phyloP scores from a whole-genome alignment of 1,140 invertebrate species.

The Drosophila arizonae region DNA sequence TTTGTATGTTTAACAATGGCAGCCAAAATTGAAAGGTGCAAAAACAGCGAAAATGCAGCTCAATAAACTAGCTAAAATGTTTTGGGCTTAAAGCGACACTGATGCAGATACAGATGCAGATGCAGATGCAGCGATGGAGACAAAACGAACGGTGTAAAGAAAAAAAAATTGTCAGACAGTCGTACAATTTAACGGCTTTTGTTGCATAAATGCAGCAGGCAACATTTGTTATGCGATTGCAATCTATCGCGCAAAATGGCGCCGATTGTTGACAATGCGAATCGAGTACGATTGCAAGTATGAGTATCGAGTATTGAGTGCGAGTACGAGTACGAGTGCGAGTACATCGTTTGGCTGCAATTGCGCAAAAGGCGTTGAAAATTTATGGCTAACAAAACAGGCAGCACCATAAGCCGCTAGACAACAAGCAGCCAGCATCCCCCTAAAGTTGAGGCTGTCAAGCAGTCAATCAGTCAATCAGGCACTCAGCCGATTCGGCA shows the following conservation, averaged over 20 bases:
- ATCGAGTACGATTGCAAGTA: conserved; percentile 38
- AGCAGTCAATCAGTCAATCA: conserved; percentile 42
- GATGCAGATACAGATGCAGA: conserved; percentile 18
- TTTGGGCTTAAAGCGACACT: conserved; percentile 41
- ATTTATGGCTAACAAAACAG: conserved; percentile 56
- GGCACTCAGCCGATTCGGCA: conserved; percentile 54
- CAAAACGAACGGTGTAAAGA: conserved; percentile 41
- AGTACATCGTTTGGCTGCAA: conserved; percentile 5
- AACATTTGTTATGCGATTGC: conserved; percentile 80
- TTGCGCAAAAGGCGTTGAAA: conserved; percentile 67
- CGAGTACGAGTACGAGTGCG: not conserved
- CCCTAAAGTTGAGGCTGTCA: conserved; percentile 34
- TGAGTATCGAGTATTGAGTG: conserved; percentile 2
- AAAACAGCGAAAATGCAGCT: conserved; percentile 62
- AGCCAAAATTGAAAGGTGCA: conserved; percentile 53
- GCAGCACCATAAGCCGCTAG: not conserved
- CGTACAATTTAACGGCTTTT: conserved; percentile 79
- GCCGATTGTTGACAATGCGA: conserved; percentile 71
- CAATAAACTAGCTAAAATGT: conserved; percentile 69
- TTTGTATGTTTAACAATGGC: conserved; percentile 12
- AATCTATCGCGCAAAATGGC: conserved; percentile 70
- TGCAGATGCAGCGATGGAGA: conserved; percentile 22
- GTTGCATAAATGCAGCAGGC: conserved; percentile 75
- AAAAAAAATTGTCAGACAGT: conserved; percentile 55
- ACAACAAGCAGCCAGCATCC: conserved; percentile 44